phyloP scores from a whole-genome alignment of 2,888 invertebrate species.

The Cerastoderma edule region DNA sequence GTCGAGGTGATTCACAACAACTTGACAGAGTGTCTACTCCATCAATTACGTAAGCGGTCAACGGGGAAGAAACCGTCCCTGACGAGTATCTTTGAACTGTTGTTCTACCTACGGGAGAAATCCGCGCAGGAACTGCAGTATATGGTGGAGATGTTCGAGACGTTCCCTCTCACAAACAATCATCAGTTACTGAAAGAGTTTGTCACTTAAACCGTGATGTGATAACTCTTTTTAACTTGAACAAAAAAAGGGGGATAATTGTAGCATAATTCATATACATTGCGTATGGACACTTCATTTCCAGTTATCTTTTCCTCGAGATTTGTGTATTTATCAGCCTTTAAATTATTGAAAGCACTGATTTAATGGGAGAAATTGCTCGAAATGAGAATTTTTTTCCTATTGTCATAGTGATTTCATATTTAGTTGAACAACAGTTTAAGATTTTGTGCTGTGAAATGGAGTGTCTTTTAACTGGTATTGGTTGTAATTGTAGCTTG shows the following conservation, averaged over 20 bases:
- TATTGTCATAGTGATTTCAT: no score
- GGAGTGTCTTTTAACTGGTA: no score
- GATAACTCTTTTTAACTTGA: background rate
- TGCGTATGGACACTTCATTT: no score
- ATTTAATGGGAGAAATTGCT: slow-evolving; percentile 3
- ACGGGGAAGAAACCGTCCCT: slow-evolving; percentile 25
- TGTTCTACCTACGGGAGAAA: slow-evolving; percentile 33
- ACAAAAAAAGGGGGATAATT: background rate
- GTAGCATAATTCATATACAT: no score
- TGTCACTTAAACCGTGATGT: slow-evolving; percentile 21
- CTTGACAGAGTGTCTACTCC: slow-evolving; percentile 58
- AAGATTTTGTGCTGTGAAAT: no score
- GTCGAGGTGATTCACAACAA: slow-evolving; percentile 63
- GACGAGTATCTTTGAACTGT: slow-evolving; percentile 14
- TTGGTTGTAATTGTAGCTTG: no score
- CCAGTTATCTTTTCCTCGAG: no score
- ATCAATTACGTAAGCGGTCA: slow-evolving; percentile 46
- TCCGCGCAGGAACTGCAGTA: slow-evolving; percentile 25
- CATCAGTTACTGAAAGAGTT: slow-evolving; percentile 46
- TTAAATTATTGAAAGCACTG: slow-evolving; percentile 4
- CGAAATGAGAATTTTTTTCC: no score
- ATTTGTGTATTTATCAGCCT: no score
- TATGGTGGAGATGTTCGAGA: slow-evolving; percentile 48
- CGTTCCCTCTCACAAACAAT: slow-evolving; percentile 37
- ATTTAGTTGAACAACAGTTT: no score